Evolutionary conservation across 2,888 invertebrate genomes (phyloP), one percentile per base, ranked within the genome.

Genomic region (Aporophyla nigra): DNA sequence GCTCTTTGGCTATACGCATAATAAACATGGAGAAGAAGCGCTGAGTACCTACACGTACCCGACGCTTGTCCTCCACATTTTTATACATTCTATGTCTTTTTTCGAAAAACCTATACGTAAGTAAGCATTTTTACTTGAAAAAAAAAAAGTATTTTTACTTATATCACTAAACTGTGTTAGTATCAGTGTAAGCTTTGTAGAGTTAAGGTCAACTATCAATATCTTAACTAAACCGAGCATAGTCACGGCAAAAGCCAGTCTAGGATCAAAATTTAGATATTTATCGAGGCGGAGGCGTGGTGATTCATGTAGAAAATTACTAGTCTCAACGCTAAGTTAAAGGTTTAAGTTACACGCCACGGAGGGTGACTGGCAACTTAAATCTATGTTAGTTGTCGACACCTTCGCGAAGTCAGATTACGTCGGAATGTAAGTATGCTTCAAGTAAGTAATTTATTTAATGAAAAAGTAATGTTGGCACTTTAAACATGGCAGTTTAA

Each of bases 291-390:
- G 76, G 54, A 77, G 82, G 86, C 87, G 87, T 82, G 77, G 63
- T 65, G 63, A 54, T 83, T 87, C 86, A 87, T 80, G 88, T 80
- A 78, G 78, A 86, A 88, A 88, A 88, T 88, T 87, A 87, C 86
- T 80, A 79, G 86, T 78, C 80, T 86, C 85, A 80, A 79, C 82
- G 77, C 75, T 82, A 82, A 86, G 68, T 74, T 80, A 78, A 61
- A 78, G 86, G 87, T 80, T 86, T 82, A 69, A 81, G 80, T 87
- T 80, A 82, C 84, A 85, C 83, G 87, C 86, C 80, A 84, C 71
- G 43, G 70, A 71, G 61, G 71, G 83, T 84, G 86, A 84, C 78
- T 83, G 27, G 70, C 49, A 80, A 77, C 75, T 81, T 72, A 73
- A 86, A 81, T 82, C 78, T 81, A 78, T 71, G 71, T 81, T 49